Base-by-base conservation (phyloP, 2,113 vertebrate genomes). In the Cariama cristata region DNA sequence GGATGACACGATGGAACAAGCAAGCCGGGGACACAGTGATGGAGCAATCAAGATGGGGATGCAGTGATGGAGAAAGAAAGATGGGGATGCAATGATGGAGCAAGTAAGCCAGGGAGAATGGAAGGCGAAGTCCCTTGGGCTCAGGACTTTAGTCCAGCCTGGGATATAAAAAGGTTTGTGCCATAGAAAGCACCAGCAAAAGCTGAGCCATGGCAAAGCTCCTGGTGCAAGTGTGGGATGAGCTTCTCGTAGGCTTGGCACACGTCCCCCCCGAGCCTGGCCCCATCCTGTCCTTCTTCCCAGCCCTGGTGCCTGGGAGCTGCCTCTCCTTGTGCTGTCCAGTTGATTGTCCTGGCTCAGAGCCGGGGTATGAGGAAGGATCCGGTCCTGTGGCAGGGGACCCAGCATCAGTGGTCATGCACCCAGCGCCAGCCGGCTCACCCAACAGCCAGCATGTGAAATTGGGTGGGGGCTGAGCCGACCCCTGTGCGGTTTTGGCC, bases 381-480 rank as follows among this genome's bases (percentile, higher is more conserved):
- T 44, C 38, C 22, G 2, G 45, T 1, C 17, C 60, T 2, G 0
- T 1, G 3, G 35, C 58, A 68, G 32, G 15, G 71, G 40, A 30
- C 12, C 5, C 62, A 49, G 32, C 71, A 22, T 15, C 11, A 11
- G 12, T 40, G 52, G 23, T 14, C 53, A 80, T 4, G 30, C 13
- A 5, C 16, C 59, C 59, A 76, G 67, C 40, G 13, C 27, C 55
- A 62, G 12, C n/a, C 72, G 33, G 10, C 17, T 69, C 1, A 0
- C 44, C 49, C 67, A 11, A 16, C 1, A 0, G 38, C 2, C 10
- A 1, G 22, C 0, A 0, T 22, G 18, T 22, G 74, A 66, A 49
- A 23, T 17, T 2, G 1, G 16, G 27, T 30, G 2, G 52, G 32
- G 40, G 47, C 64, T 73, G 26, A 68, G 66, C n/a, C 5, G 4